Percentiles rank a stretch among this genome's conserved stretches.
Conservation (phyloP, 2,113 vertebrate species). For the Solea senegalensis region DNA sequence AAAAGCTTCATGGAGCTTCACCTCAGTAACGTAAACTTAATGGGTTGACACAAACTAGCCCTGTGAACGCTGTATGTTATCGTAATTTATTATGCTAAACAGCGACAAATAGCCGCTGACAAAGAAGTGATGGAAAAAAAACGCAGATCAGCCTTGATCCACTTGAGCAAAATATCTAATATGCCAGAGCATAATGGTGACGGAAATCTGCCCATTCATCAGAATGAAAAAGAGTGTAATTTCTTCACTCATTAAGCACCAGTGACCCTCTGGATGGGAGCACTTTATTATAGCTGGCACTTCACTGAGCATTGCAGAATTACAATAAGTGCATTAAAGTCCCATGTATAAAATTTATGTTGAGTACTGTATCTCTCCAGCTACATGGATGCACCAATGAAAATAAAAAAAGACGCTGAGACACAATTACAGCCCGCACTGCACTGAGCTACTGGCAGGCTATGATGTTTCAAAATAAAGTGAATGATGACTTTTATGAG, state of each 20-base stretch:
- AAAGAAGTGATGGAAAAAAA: conserved; percentile 25
- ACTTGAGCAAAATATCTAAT: conserved; percentile 56
- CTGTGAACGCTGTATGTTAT: too few species aligned
- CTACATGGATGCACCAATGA: neutral
- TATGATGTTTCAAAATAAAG: too few species aligned
- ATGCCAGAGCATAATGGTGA: conserved; percentile 56
- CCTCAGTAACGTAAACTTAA: too few species aligned
- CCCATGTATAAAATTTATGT: neutral
- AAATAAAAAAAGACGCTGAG: neutral
- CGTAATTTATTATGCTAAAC: too few species aligned
- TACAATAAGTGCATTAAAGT: conserved; percentile 19
- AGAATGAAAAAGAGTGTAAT: conserved; percentile 53
- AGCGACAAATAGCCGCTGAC: conserved; percentile 22
- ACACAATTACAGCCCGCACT: neutral
- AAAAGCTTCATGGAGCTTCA: too few species aligned
- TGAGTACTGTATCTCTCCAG: neutral
- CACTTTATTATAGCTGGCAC: conserved; percentile 53
- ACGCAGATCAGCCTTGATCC: conserved; percentile 55
- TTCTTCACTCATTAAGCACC: conserved; percentile 59
- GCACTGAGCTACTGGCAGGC: neutral
- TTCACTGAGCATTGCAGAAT: conserved; percentile 28
- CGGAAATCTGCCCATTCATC: conserved; percentile 56
- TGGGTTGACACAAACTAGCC: too few species aligned
- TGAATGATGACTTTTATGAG: too few species aligned
- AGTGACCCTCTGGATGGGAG: conserved; percentile 52